Base-by-base conservation (phyloP, 2,888 invertebrate genomes). In the Cataglyphis altisquamis region DNA sequence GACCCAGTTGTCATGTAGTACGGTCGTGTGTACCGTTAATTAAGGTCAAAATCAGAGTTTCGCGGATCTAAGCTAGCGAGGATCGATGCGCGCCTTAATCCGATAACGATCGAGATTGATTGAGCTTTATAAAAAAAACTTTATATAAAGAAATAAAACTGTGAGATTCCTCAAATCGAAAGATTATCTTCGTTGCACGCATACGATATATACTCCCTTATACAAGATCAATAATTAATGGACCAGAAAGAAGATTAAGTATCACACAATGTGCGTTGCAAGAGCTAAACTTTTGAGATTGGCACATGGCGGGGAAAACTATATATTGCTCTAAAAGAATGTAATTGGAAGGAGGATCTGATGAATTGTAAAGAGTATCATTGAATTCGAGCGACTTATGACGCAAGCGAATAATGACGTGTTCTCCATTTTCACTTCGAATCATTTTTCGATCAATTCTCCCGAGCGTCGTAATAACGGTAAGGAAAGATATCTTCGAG, bases 1-100 rank as follows among this genome's bases (percentile, higher is more conserved):
- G 91, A 90, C 91, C 92, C 84, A 93, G 66, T 93, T 92, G 86
- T 87, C 87, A 93, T 91, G 86, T 92, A 84, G 92, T 86, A 85
- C 92, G 85, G 68, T 72, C 75, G 66, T 78, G 87, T 77, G 70
- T 21, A 45, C 55, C 63, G 39, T 75, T 87, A 90, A 90, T 89
- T 85, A 75, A 72, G 48, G 70, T 52, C 66, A 18, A 41, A 84
- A 86, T 84, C 78, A 68, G n/a, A n/a, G 36, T 39, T 77, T 85
- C 75, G 39, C 73, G 29, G 60, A 55, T 70, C 62, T 67, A n/a
- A 52, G 32, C 32, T 29, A 52, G 48, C 48, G 62, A 62, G 36
- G 29, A 6, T 39, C 21, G 32, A 32, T 83, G 73, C 41, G 83
- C 81, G 52, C 77, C 18, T 55, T 64, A 32, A 8, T 41, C 52